These are phyloP conservation scores for Lethenteron camtschaticum DNA, from an alignment of 2,113 vertebrate genomes.

Conservation along the genomic window DNA sequence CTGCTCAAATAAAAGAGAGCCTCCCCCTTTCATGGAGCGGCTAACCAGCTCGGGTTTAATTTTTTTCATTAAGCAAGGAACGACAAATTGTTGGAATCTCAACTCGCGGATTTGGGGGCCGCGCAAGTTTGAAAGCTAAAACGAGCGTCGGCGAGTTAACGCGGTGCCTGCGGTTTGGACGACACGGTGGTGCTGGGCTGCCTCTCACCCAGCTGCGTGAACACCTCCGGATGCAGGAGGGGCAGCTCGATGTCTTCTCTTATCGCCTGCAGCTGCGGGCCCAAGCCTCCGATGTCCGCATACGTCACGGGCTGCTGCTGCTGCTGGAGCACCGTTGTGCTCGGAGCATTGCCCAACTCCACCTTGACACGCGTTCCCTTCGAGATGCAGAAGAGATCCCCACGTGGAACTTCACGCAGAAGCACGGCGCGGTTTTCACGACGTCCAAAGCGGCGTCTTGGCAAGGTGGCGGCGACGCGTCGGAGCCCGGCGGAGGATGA, in stretches of 20 bases:
- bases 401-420: not conserved
- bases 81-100: not conserved
- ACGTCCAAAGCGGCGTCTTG: not conserved
- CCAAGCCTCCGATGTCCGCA: slow-evolving; percentile 65
- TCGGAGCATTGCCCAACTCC: not conserved
- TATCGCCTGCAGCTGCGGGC: slow-evolving; percentile 44
- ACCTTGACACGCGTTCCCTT: not conserved
- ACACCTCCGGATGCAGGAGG: slow-evolving; percentile 55
- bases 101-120: not conserved
- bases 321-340: not conserved
- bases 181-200: not conserved
- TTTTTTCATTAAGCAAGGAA: not conserved
- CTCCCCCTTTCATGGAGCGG: no score
- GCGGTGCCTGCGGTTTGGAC: not conserved
- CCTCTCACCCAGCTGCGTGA: slow-evolving; percentile 47
- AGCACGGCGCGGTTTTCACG: not conserved
- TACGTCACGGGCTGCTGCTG: slow-evolving; percentile 38
- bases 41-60: no score
- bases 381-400: not conserved
- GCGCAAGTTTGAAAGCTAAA: not conserved
- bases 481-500: not conserved
- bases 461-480: not conserved
- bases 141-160: not conserved
- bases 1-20: no score
- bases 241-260: slow-evolving; percentile 72